These are phyloP conservation scores for Zosterops hypoxanthus DNA, from an alignment of 2,113 vertebrate genomes.

Conservation along the genomic window DNA sequence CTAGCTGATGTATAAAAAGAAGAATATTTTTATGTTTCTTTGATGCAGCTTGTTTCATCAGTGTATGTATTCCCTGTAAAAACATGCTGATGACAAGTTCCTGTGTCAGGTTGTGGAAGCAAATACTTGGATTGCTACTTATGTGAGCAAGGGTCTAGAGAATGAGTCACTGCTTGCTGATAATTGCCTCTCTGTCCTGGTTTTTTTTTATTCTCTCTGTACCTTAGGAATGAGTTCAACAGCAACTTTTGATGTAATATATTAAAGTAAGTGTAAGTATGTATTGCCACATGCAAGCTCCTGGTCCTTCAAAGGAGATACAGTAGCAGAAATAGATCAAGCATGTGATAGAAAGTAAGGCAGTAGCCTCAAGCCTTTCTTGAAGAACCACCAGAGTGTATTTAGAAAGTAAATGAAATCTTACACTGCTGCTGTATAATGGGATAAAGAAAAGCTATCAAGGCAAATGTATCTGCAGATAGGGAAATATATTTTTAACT, in stretches of 20 bases:
- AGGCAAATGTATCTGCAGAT: not conserved
- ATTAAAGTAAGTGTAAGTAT: not conserved
- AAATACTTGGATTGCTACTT: not conserved
- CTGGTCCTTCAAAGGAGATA: not conserved
- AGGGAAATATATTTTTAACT: conserved; percentile 25
- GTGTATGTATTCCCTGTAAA: not conserved
- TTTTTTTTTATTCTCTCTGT: not conserved
- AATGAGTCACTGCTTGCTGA: not conserved
- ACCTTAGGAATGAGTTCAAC: not conserved
- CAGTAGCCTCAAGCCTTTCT: conserved; percentile 46
- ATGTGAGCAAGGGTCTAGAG: not conserved
- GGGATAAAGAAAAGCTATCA: conserved; percentile 23
- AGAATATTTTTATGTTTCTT: not conserved
- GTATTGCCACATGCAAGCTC: not conserved
- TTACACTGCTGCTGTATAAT: not conserved
- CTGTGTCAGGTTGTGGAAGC: not conserved
- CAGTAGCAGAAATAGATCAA: conserved; percentile 33
- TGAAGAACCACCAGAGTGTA: not conserved
- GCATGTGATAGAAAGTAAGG: conserved; percentile 32
- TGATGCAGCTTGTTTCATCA: not conserved
- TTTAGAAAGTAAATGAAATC: conserved; percentile 28
- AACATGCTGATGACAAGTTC: not conserved
- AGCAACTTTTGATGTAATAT: not conserved
- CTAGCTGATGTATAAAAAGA: not conserved
- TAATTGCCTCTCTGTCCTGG: not conserved